These are phyloP conservation scores for Hyposoter didymator DNA, from an alignment of 2,888 invertebrate species.

Conservation along the genomic window DNA sequence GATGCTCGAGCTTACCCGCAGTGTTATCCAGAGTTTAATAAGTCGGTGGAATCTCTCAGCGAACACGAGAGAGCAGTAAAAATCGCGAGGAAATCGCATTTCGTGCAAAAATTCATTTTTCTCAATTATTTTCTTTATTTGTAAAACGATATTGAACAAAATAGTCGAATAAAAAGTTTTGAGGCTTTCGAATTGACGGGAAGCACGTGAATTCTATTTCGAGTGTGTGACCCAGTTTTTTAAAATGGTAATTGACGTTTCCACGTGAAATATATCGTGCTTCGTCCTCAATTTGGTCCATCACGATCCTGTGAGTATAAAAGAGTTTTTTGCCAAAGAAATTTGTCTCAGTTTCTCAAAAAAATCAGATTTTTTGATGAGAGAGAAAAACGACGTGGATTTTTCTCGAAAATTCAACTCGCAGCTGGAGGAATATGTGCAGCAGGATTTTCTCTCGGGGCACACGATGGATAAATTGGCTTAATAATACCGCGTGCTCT, in stretches of 20 bases:
- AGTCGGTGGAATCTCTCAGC: constrained; percentile 44
- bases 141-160: neutral
- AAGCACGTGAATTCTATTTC: neutral
- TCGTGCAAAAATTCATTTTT: neutral
- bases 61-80: constrained; percentile 26
- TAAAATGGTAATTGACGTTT: neutral
- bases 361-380: neutral
- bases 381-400: neutral
- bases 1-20: neutral
- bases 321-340: neutral
- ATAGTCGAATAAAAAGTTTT: neutral
- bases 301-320: neutral
- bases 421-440: neutral
- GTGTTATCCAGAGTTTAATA: constrained; percentile 48
- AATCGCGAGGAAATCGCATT: constrained; percentile 13
- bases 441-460: neutral
- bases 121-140: neutral
- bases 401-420: neutral
- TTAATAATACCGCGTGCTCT: neutral
- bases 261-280: neutral
- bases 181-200: neutral
- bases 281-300: neutral
- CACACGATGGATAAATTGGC: neutral
- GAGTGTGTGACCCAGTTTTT: neutral
- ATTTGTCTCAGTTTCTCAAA: neutral